Percentiles rank a stretch among this genome's conserved stretches.
Conservation (phyloP, 1,140 invertebrate species). For the Globodera rostochiensis region DNA sequence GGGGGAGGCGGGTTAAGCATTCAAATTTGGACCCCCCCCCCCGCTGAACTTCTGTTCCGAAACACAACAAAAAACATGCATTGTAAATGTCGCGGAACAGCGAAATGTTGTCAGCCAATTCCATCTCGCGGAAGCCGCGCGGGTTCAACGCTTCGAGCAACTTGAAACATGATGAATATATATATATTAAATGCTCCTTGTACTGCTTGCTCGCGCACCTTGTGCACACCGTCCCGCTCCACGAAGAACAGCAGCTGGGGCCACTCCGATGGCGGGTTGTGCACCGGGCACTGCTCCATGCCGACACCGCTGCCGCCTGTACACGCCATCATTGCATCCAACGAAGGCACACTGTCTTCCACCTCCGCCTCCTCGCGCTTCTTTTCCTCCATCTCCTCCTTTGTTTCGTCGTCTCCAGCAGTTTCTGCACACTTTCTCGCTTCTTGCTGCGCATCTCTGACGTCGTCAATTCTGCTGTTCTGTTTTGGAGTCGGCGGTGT, state of each 20-base stretch:
- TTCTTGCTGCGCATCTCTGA: not conserved
- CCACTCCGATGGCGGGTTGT: conserved; percentile 13
- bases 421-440: not conserved
- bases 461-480: not conserved
- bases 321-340: conserved; percentile 23
- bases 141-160: conserved; percentile 33
- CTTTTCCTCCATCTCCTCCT: not conserved
- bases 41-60: too few species aligned
- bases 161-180: conserved; percentile 4
- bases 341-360: not conserved
- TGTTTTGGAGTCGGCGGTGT: not conserved
- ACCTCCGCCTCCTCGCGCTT: not conserved
- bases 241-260: conserved; percentile 5
- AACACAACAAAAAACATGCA: not conserved
- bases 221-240: conserved; percentile 11
- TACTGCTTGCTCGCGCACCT: not conserved
- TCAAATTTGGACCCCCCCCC: too few species aligned
- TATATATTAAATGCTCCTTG: not conserved
- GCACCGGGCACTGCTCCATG: conserved; percentile 21
- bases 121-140: conserved; percentile 36
- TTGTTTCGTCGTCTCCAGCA: not conserved
- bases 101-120: conserved; percentile 28
- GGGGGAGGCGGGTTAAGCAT: too few species aligned
- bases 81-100: conserved; percentile 35
- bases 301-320: conserved; percentile 4